Conservation (phyloP, 2,888 invertebrate genomes). For the Emmelina monodactyla region DNA sequence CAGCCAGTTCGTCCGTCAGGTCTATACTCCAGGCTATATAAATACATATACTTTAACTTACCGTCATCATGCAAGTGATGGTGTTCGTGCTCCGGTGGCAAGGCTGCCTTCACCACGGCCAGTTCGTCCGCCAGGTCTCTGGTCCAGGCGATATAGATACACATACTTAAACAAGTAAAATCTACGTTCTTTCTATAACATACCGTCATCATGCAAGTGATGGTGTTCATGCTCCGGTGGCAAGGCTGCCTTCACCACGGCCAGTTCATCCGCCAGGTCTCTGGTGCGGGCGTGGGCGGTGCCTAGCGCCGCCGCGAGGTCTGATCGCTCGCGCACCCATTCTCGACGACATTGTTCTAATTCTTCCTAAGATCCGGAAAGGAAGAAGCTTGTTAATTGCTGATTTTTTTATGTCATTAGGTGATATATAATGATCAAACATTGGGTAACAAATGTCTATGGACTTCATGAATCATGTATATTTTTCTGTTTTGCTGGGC, state of each 20-base stretch:
- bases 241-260: slow-evolving; percentile 53
- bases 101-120: slow-evolving; percentile 49
- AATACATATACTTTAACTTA: no score
- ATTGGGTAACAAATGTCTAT: no score
- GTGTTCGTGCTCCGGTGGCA: slow-evolving; percentile 52
- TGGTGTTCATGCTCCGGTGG: slow-evolving; percentile 49
- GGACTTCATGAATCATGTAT: no score
- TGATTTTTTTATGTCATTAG: no score
- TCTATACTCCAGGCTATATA: no score
- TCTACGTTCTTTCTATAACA: slow-evolving; percentile 2
- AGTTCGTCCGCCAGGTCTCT: slow-evolving; percentile 71
- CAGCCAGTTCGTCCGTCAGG: slow-evolving; percentile 64
- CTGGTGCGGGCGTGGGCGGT: slow-evolving; percentile 78
- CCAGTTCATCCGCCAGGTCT: slow-evolving; percentile 70
- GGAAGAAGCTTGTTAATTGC: no score
- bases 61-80: slow-evolving; percentile 49
- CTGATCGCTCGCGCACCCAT: slow-evolving; percentile 74
- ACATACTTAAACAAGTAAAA: no score
- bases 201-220: slow-evolving; percentile 46
- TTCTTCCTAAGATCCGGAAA: slow-evolving; percentile 83
- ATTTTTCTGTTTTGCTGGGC: no score
- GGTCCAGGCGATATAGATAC: slow-evolving; percentile 78
- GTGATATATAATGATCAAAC: no score
- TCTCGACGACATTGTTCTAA: slow-evolving; percentile 78
- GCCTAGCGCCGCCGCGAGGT: slow-evolving; percentile 73